A percentile compares a stretch with the other conserved stretches of the same genome.
phyloP scores from a whole-genome alignment of 2,888 invertebrate species.

The Limenitis camilla region DNA sequence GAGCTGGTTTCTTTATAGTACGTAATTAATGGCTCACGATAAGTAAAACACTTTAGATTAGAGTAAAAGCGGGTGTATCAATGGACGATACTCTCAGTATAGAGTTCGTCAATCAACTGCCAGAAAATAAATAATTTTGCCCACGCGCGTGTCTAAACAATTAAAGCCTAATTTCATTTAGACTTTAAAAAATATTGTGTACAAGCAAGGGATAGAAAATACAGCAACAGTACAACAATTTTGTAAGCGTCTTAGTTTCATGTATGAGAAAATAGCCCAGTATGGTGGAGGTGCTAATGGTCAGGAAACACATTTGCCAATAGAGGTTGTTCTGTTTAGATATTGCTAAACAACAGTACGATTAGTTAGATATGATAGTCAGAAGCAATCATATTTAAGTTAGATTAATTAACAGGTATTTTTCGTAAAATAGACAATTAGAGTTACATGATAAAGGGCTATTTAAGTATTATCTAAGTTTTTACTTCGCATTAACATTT shows the following conservation, averaged over 20 bases:
- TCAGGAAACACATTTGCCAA: constrained; percentile 20
- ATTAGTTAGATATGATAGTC: constrained; percentile 14
- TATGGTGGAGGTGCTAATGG: constrained; percentile 7
- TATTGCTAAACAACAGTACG: constrained; percentile 22
- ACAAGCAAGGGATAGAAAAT: constrained; percentile 1
- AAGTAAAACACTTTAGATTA: constrained; percentile 68
- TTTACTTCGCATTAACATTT: too few species aligned
- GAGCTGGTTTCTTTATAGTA: constrained; percentile 38
- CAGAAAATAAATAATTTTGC: constrained; percentile 18
- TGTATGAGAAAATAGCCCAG: constrained; percentile 2
- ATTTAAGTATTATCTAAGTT: too few species aligned
- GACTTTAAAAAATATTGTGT: too few species aligned
- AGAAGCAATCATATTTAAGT: constrained; percentile 7
- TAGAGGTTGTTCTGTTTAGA: constrained; percentile 24
- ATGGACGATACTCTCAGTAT: constrained; percentile 39
- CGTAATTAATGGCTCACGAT: constrained; percentile 65
- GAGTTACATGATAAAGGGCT: too few species aligned
- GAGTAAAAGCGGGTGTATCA: constrained; percentile 49
- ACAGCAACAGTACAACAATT: not conserved
- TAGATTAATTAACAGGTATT: constrained; percentile 3
- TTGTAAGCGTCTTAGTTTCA: not conserved
- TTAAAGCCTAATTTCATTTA: too few species aligned
- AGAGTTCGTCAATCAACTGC: constrained; percentile 40
- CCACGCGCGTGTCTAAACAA: constrained; percentile 2
- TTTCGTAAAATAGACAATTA: not conserved